These are phyloP conservation scores for Cinclus cinclus DNA, from an alignment of 2,113 vertebrate species.

Conservation along the genomic window DNA sequence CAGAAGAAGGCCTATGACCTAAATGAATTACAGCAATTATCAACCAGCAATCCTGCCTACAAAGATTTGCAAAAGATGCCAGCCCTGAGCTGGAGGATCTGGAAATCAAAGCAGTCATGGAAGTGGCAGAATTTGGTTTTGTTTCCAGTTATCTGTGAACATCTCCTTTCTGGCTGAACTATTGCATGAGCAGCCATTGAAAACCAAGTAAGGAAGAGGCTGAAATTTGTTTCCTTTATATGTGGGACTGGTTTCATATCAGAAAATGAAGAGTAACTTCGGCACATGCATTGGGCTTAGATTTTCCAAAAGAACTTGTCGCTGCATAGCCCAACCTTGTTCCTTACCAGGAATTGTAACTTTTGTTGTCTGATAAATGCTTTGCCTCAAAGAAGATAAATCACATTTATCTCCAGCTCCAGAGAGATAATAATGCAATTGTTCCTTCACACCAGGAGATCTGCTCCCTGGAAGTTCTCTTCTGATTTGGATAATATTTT, in stretches of 20 bases:
- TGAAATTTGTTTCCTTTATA: not conserved
- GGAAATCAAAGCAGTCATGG: not conserved
- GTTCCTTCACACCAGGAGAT: not conserved
- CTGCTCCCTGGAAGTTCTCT: not conserved
- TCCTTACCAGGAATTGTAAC: not conserved
- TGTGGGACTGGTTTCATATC: not conserved
- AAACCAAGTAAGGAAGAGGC: not conserved
- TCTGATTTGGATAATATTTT: not conserved
- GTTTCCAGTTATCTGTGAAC: not conserved
- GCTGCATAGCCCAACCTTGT: not conserved
- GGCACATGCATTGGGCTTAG: accelerated
- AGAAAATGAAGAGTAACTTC: not conserved
- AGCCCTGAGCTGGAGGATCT: not conserved
- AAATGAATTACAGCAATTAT: not conserved
- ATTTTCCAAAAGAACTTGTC: not conserved
- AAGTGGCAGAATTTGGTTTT: not conserved
- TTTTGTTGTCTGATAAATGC: not conserved
- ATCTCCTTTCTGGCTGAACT: not conserved
- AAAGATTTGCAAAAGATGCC: not conserved
- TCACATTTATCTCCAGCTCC: not conserved
- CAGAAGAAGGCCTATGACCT: not conserved
- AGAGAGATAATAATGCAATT: not conserved
- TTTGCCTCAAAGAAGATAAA: not conserved
- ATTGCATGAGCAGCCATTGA: not conserved
- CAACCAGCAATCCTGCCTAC: not conserved